Evolutionary conservation across 2,888 invertebrate species (phyloP).

Genomic region (Heliconius ethilla): DNA sequence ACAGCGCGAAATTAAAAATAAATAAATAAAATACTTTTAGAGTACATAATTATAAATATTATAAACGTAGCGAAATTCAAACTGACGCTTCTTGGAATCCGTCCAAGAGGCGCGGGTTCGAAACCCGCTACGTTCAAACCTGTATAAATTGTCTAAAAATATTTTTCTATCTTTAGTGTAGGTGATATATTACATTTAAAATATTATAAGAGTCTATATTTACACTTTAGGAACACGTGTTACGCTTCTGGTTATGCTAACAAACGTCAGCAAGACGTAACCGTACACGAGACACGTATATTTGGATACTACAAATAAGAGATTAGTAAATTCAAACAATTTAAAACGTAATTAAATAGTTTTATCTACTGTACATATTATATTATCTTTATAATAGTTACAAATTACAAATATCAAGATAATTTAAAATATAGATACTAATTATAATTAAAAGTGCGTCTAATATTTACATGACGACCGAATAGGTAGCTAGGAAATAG

Average conservation of each 20-base stretch:
- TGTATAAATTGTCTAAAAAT: too few species aligned
- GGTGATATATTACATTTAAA: too few species aligned
- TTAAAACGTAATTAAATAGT: constrained; percentile 9
- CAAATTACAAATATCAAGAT: constrained; percentile 13
- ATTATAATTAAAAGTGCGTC: neutral
- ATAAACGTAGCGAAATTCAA: too few species aligned
- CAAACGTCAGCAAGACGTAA: neutral
- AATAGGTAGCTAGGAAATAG: too few species aligned
- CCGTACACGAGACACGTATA: constrained; percentile 4
- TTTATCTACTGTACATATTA: constrained; percentile 1
- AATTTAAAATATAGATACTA: neutral
- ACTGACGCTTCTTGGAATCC: too few species aligned
- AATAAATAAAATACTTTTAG: too few species aligned
- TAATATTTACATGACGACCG: neutral
- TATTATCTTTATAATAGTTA: neutral
- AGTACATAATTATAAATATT: too few species aligned
- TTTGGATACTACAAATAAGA: neutral
- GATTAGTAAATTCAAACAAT: neutral
- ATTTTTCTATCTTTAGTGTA: too few species aligned
- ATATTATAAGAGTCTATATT: neutral
- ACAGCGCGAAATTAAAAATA: too few species aligned
- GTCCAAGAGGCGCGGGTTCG: too few species aligned
- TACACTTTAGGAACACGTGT: constrained; percentile 1
- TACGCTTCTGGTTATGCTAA: neutral
- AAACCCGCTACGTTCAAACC: too few species aligned